A percentile compares a stretch with the other conserved stretches of the same genome.
phyloP scores from a whole-genome alignment of 1,140 invertebrate genomes.

The Drosophila sechellia region DNA sequence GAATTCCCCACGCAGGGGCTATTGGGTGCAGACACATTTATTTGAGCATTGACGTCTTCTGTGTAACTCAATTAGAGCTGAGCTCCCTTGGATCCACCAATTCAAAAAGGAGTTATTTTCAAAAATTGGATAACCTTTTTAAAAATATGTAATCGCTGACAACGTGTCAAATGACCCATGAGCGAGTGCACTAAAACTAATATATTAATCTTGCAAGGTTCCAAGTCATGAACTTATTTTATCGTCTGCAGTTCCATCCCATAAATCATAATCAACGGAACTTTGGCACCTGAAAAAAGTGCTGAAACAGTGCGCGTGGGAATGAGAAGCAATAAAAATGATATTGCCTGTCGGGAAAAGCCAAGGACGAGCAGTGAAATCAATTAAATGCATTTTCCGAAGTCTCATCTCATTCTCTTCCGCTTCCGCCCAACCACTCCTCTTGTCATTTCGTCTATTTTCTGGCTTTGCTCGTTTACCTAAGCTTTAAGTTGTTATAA shows the following conservation, averaged over 20 bases:
- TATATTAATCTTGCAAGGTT: not conserved
- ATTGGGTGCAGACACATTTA: slow-evolving; percentile 18
- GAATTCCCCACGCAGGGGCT: slow-evolving; percentile 4
- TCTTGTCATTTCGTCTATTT: slow-evolving; percentile 11
- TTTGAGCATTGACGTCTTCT: slow-evolving; percentile 3
- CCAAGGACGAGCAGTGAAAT: slow-evolving; percentile 52
- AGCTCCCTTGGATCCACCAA: no score
- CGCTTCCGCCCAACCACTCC: not conserved
- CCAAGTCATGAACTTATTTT: not conserved
- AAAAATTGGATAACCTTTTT: no score
- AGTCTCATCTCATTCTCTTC: slow-evolving; percentile 21
- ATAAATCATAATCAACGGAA: slow-evolving; percentile 24
- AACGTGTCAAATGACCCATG: not conserved
- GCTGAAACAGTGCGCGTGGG: no score
- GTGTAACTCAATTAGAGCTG: not conserved
- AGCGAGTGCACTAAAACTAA: not conserved
- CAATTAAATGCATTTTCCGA: slow-evolving; percentile 73
- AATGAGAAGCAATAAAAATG: slow-evolving; percentile 39
- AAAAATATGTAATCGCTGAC: not conserved
- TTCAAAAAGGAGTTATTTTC: no score
- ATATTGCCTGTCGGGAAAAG: slow-evolving; percentile 36
- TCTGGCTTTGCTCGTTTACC: slow-evolving; percentile 29
- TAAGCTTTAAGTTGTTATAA: slow-evolving; percentile 64
- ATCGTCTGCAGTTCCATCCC: not conserved
- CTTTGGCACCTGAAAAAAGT: slow-evolving; percentile 14